Evolutionary conservation across 2,797 vertebrate genomes (phyloP).

Genomic region (Thunnus albacares): DNA sequence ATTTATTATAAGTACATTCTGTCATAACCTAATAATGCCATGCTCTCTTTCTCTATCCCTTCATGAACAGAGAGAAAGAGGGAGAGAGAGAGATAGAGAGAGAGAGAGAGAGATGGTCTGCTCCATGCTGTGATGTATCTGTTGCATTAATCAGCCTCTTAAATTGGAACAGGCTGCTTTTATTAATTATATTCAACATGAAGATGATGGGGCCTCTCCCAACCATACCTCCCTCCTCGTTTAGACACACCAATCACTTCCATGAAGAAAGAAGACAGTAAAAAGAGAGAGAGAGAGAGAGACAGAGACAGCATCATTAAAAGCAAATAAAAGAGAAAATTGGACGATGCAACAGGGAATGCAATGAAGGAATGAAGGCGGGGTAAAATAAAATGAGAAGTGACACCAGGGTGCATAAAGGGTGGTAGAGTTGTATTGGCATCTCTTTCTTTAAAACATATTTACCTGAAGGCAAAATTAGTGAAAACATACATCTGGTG

Average conservation of each 20-base stretch:
- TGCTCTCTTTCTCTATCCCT: constrained; percentile 23
- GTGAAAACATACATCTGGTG: background rate
- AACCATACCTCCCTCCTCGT: constrained; percentile 61
- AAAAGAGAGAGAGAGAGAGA: constrained; percentile 19
- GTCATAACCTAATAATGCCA: constrained; percentile 46
- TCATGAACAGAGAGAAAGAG: constrained; percentile 23
- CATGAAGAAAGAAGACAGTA: constrained; percentile 17
- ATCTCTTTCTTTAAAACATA: constrained; percentile 6
- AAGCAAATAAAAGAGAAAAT: constrained; percentile 21
- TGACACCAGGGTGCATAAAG: background rate
- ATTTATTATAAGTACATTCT: constrained; percentile 41
- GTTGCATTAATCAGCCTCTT: constrained; percentile 82
- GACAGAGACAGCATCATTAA: constrained; percentile 23
- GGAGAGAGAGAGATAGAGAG: constrained; percentile 37
- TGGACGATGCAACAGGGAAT: constrained; percentile 2
- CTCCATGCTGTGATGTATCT: constrained; percentile 71
- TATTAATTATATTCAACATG: constrained; percentile 82
- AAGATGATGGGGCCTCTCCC: constrained; percentile 67
- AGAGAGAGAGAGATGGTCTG: constrained; percentile 44
- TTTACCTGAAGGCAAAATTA: background rate
- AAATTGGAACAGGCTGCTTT: constrained; percentile 78
- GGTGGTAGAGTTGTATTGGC: background rate
- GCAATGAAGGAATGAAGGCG: background rate
- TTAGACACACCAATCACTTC: constrained; percentile 55
- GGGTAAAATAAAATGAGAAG: constrained; percentile 16